Base-by-base conservation (phyloP, 2,888 invertebrate genomes). In the Rhimphoctona megacephalus region DNA sequence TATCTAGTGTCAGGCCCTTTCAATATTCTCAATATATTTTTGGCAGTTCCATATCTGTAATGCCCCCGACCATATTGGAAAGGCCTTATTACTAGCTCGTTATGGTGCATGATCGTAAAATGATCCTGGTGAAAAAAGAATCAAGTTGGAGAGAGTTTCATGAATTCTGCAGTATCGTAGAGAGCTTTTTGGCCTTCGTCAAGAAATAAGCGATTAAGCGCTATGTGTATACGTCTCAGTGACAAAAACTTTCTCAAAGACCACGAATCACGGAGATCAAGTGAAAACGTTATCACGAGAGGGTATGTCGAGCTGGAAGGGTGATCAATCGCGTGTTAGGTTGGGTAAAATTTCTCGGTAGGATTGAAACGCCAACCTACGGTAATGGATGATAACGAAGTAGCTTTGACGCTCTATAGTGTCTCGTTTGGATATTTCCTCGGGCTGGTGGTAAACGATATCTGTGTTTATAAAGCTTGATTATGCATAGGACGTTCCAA, bases 311-410 rank as follows among this genome's bases (percentile, higher is more conserved):
- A 33, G 49, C 61, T 19, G 22, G 14, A 36, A 17, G 46, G 79
- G 76, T 73, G 49, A 72, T 81, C 67, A 76, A 57, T 82, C 74
- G 54, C 49, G 36, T 72, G 81, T 77, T 77, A 30, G 30, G 52
- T n/a, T 11, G 49, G 33, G 36, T 43, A 30, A 80, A 61, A 70
- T 80, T 80, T 49, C 39, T 66, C 70, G 25, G 43, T 82, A 64
- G 66, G 77, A 77, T 72, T 30, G 49, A 72, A 81, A 61, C 66
- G 73, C 39, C 76, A 14, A 64, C 1, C 73, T n/a, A 46, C 72
- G 77, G 72, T 77, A 86, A 86, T 83, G 76, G 86, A 86, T 70
- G 83, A 69, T 86, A 86, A 83, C 80, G 83, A 86, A 86, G 83
- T 83, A 86, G 83, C 74, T 79, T 43, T 30, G 82, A 85, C 66